phyloP scores from a whole-genome alignment of 2,888 invertebrate species.

The Calameuta idolon region DNA sequence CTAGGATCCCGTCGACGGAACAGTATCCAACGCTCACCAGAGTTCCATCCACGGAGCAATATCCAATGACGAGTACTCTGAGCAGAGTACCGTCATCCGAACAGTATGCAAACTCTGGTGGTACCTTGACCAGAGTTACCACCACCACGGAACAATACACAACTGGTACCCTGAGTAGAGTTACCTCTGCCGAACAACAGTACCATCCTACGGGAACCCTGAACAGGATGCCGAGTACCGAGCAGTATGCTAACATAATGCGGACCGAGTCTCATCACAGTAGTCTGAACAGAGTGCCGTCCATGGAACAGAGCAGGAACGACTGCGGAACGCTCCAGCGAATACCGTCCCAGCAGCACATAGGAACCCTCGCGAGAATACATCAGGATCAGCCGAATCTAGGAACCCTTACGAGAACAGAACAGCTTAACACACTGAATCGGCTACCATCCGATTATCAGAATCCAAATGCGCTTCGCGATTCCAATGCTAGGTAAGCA shows the following conservation, averaged over 20 bases:
- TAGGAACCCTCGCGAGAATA: slow-evolving; percentile 28
- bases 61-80: slow-evolving; percentile 17
- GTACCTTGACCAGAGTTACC: slow-evolving; percentile 31
- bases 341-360: slow-evolving; percentile 63
- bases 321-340: slow-evolving; percentile 48
- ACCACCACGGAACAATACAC: slow-evolving; percentile 43
- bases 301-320: slow-evolving; percentile 40
- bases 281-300: slow-evolving; percentile 43
- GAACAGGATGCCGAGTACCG: background rate
- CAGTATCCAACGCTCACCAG: slow-evolving; percentile 30
- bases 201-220: slow-evolving; percentile 8
- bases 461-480: slow-evolving; percentile 59
- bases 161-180: slow-evolving; percentile 25
- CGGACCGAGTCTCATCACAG: slow-evolving; percentile 24
- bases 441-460: slow-evolving; percentile 63
- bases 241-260: background rate
- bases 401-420: slow-evolving; percentile 33
- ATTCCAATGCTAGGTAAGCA: slow-evolving; percentile 64
- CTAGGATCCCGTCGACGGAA: slow-evolving; percentile 27
- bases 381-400: slow-evolving; percentile 31
- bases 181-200: slow-evolving; percentile 20
- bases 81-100: slow-evolving; percentile 14
- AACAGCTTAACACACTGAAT: slow-evolving; percentile 47
- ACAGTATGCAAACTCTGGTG: slow-evolving; percentile 7
- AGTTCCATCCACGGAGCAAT: slow-evolving; percentile 36